Evolutionary conservation across 2,113 vertebrate genomes (phyloP), one percentile per base, ranked within the genome.

Genomic region (Ophiodon elongatus): DNA sequence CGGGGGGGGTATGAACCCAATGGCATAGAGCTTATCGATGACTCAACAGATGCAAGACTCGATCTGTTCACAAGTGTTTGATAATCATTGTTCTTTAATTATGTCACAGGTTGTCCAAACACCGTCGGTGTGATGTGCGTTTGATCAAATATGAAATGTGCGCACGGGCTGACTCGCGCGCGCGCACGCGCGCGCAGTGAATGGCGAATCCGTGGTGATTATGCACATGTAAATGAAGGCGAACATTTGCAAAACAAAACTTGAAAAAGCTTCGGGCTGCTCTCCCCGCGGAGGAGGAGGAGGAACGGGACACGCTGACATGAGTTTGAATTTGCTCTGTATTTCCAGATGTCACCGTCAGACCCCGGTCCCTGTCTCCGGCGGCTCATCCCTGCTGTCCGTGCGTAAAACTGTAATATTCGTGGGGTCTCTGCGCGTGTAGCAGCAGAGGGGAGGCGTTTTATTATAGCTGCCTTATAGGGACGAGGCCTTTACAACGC

Each of bases 1-100:
- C 5, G 45, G 5, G 25, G 54, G 27, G 57, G 54, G 1, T 13
- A 72, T 73, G 69, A 84, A 82, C 85, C 57, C 71, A 31, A 1
- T 85, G 74, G 79, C 88, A 88, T 81, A 21, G 37, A 64, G 54
- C 74, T 19, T n/a, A 77, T 52, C 29, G 8, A 60, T 84, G 80
- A 86, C 65, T 80, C 76, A 83, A 72, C 77, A 79, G 59, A 72
- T 85, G 79, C 74, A 43, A 41, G 14, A 50, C 68, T 79, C 31
- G 77, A 65, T 88, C 57, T 73, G 29, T 57, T 63, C 56, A 67
- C 72, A 52, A 37, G 19, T 69, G 39, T 81, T 62, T 25, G 23
- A n/a, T 27, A 73, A 17, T 29, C 33, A 14, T 25, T 13, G 11
- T 41, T 33, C 70, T 25, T 77, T 2, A 59, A 50, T 70, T 56